A percentile compares a stretch with the other conserved stretches of the same genome.
Evolutionary conservation across 2,888 invertebrate species (phyloP).

Genomic region (Eurytoma californica): DNA sequence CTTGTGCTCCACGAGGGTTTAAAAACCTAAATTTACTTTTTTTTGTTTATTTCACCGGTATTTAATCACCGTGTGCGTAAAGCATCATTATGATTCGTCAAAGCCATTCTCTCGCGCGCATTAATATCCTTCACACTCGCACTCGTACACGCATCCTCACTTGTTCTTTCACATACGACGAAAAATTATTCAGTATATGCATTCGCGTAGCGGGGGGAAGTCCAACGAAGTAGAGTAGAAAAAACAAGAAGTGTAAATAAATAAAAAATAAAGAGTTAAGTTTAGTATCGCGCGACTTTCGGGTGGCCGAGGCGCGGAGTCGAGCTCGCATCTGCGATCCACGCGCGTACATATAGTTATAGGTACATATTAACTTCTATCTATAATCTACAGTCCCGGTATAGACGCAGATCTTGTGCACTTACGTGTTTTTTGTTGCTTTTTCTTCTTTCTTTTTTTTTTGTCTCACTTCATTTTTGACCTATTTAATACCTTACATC

Average conservation of each 20-base stretch:
- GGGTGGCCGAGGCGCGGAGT: constrained; percentile 43
- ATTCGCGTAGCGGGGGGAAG: constrained; percentile 12
- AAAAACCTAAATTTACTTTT: constrained; percentile 30
- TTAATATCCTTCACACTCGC: background rate
- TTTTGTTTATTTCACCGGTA: constrained; percentile 11
- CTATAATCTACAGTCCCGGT: constrained; percentile 66
- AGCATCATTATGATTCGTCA: constrained; percentile 30
- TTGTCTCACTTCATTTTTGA: background rate
- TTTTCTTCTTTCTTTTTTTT: constrained; percentile 33
- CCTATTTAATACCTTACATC: background rate
- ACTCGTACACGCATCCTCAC: background rate
- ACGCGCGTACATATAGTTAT: constrained; percentile 62
- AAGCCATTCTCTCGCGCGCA: constrained; percentile 3
- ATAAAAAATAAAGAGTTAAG: constrained; percentile 7
- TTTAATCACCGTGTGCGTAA: constrained; percentile 32
- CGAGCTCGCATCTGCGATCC: constrained; percentile 46
- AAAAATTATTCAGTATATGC: constrained; percentile 10
- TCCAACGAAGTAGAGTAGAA: constrained; percentile 19
- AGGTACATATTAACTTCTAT: constrained; percentile 65
- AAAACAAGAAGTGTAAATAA: background rate
- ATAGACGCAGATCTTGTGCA: constrained; percentile 62
- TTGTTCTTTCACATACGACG: background rate
- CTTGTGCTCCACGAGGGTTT: background rate
- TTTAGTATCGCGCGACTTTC: constrained; percentile 11
- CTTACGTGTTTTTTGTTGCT: constrained; percentile 53